Base-by-base conservation (phyloP, 2,113 vertebrate species). In the Apteryx mantelli region DNA sequence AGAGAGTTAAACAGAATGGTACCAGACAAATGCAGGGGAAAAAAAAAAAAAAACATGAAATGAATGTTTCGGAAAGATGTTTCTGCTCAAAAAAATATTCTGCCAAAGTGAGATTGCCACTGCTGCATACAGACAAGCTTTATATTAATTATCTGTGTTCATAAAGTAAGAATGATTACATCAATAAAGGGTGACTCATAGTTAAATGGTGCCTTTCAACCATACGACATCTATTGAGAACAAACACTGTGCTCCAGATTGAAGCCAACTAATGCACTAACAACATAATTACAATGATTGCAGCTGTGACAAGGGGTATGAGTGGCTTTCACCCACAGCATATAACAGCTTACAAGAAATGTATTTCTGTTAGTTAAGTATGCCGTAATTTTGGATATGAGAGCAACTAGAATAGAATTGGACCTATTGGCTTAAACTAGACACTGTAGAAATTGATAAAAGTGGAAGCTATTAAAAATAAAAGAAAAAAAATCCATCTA, bases 101-200 rank as follows among this genome's bases (percentile, higher is more conserved):
- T 94, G 64, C 46, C 26, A 9, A 89, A 91, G 61, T 81, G 46
- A 93, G 68, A 48, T 40, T 91, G 81, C 46, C 56, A 84, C 46
- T 74, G 64, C 79, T 68, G 32, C 91, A 65, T 55, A 68, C 83
- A 96, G 94, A 74, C 15, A 95, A 96, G 66, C 70, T 94, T 96
- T 86, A 80, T 91, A 94, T 96, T 96, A 97, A 96, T 97, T 97
- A 91, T 96, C 48, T 95, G 95, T 97, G 48, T 96, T 96, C 83
- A 92, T 94, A 92, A 93, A 97, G 66, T 86, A 97, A 94, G 92
- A 98, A 97, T 82, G 88, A 95, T 97, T 96, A 71, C 81, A 97
- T 97, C 96, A 96, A 94, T 86, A 97, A 78, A 97, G 83, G 92
- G 77, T 97, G 95, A 97, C 73, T 97, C 97, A 96, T 92, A 97